These are phyloP conservation scores for Microtus richardsoni DNA, from an alignment of 2,113 vertebrate genomes.

Conservation along the genomic window DNA sequence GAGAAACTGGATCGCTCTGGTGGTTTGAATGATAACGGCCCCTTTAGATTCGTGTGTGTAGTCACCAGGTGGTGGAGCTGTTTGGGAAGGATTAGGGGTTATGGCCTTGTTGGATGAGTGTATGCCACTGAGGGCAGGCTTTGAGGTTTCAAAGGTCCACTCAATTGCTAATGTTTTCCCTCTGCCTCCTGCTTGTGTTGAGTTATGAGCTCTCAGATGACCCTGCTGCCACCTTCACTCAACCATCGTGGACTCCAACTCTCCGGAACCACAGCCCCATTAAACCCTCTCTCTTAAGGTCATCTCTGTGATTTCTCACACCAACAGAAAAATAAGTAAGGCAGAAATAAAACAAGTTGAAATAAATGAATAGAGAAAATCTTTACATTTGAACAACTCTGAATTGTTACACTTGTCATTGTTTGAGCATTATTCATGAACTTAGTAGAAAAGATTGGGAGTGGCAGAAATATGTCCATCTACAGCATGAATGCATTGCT, in stretches of 20 bases:
- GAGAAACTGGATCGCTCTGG: slow-evolving; percentile 18
- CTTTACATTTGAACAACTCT: slow-evolving; percentile 57
- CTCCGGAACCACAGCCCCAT: neutral
- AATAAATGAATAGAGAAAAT: slow-evolving; percentile 61
- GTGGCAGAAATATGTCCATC: slow-evolving; percentile 43
- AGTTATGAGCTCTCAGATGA: neutral
- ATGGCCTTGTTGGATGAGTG: neutral
- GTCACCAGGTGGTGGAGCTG: neutral
- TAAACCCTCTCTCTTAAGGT: neutral
- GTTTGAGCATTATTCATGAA: slow-evolving; percentile 66
- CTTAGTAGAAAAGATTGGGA: slow-evolving; percentile 39
- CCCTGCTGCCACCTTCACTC: neutral
- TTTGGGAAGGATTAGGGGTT: neutral
- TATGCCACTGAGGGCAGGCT: neutral
- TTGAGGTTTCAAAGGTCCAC: neutral
- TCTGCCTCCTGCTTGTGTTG: neutral
- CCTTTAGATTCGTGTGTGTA: neutral
- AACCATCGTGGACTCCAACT: neutral
- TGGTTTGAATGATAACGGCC: neutral
- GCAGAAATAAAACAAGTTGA: neutral
- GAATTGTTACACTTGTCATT: slow-evolving; percentile 55
- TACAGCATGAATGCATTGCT: neutral
- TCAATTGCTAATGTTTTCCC: neutral
- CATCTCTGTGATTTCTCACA: neutral
- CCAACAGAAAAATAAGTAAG: neutral